Base-by-base conservation (phyloP, 2,888 invertebrate genomes). In the Clanis bilineata region DNA sequence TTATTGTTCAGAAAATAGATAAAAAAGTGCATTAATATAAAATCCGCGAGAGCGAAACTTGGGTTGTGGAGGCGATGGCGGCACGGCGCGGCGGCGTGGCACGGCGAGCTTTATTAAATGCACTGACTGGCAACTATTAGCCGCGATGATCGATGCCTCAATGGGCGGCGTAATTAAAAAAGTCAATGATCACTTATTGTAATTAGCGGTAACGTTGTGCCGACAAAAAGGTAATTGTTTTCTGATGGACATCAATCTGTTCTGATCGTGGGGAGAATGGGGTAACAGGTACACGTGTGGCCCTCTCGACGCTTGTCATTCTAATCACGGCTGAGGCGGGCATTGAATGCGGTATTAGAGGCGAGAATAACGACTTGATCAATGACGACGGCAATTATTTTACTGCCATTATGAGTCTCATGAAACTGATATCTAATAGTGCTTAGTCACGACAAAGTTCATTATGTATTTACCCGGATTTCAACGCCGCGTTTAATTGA, bases 81-180 rank as follows among this genome's bases (percentile, higher is more conserved):
- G 67, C 69, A n/a, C n/a, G n/a, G n/a, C n/a, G n/a, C n/a, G n/a
- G n/a, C n/a, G n/a, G n/a, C n/a, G n/a, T n/a, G 45, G 38, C 54
- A 72, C 67, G 72, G 67, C 72, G 71, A 66, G 77, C 76, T 81
- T 88, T 90, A 91, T 90, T 91, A 91, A 89, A 86, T 80, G 83
- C 83, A 85, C 90, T 91, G 92, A 90, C 92, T 89, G 84, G 90
- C 90, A 88, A 90, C 83, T 91, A 88, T 88, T 83, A 82, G 79
- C 77, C 71, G 77, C 75, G 75, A 73, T 87, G 89, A 88, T 85
- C 67, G 90, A 90, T 89, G 84, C 80, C 70, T 88, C 80, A 89
- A 91, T 89, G 87, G 85, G 82, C 78, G 86, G 77, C 80, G 80
- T 87, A 88, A 90, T 90, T 89, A 88, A 88, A 90, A 88, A 86